Base-by-base conservation (phyloP, 1,140 invertebrate genomes). In the Helicoverpa zea region DNA sequence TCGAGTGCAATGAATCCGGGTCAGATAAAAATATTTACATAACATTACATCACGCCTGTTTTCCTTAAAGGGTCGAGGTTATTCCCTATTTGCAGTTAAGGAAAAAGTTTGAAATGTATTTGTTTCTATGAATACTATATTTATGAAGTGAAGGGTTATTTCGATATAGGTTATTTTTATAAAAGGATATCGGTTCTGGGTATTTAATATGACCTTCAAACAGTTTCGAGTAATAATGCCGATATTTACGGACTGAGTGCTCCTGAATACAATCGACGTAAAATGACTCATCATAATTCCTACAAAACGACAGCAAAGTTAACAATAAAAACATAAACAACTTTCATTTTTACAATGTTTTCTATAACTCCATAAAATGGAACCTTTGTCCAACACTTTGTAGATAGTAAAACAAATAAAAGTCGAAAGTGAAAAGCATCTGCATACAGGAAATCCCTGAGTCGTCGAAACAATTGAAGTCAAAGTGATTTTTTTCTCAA, bases 391-490 rank as follows among this genome's bases (percentile, higher is more conserved):
- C 52, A 52, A 52, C 29, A 49, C 14, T 70, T 54, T 70, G 49
- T 66, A 49, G 13, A 14, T 9, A 9, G 43, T 49, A 66, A n/a
- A 66, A 66, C 63, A 49, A 49, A 52, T 3, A 35, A 49, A 63
- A 18, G 5, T 75, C 43, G 73, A 61, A 75, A 75, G 56, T 61
- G 43, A 59, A 75, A 61, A 51, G 43, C 61, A 75, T 75, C 30
- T 61, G 73, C 73, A 75, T 75, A 63, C 70, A 73, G 70, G 73
- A 75, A 61, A 75, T 56, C 35, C 18, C 30, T 75, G 16, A 75
- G 73, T 23, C 73, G 10, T 51, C 52, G 14, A 64, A 23, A 59
- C 73, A 59, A 75, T 75, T 49, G n/a, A 75, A 75, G 58, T 74
- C 35, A 59, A 59, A 74, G 14, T 14, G n/a, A 29, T 63, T 70